Base-by-base conservation (phyloP, 2,888 invertebrate species). In the Trichogramma dendrolimi region DNA sequence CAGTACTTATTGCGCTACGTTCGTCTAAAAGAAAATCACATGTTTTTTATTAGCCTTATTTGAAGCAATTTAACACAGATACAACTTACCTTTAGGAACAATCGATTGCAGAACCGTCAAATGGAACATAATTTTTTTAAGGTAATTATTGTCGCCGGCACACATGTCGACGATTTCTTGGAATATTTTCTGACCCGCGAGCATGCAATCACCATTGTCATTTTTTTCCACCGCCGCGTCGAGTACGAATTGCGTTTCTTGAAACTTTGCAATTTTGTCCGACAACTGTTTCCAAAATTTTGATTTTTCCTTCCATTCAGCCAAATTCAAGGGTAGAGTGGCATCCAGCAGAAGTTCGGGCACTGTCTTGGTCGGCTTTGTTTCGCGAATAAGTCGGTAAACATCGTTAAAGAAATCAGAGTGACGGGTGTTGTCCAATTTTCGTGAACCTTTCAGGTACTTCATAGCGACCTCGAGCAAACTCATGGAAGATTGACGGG, bases 381-480 rank as follows among this genome's bases (percentile, higher is more conserved):
- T 68, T 47, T 75, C 72, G 42, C 71, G 65, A 48, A 75, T 60
- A 40, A 74, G 54, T 54, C 71, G 69, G 66, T 69, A 67, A 72
- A 66, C 56, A 60, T 69, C 43, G 4, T 43, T 40, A 38, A 65
- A 60, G 11, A 59, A 51, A 3, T 44, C 54, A 6, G 48, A 41
- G 11, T 63, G 59, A 1, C 54, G 58, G 1, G 48, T 58, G 10
- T 27, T 44, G 8, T 65, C 60, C 4, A 63, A 52, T 7, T 56
- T 65, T 69, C 68, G 44, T 4, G 67, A 69, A 1, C 52, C 14
- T 60, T 71, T 70, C 4, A 77, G 64, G 67, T 77, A 72, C 41
- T 77, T 77, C 58, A 70, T 70, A 1, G 78, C 75, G 1, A 78
- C 72, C 38, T 77, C 73, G 27, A 75, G 69, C 4, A 78, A 60